Percentiles rank a stretch among this genome's conserved stretches.
Evolutionary conservation across 1,140 invertebrate genomes (phyloP).

Genomic region (Drosophila pectinifera): DNA sequence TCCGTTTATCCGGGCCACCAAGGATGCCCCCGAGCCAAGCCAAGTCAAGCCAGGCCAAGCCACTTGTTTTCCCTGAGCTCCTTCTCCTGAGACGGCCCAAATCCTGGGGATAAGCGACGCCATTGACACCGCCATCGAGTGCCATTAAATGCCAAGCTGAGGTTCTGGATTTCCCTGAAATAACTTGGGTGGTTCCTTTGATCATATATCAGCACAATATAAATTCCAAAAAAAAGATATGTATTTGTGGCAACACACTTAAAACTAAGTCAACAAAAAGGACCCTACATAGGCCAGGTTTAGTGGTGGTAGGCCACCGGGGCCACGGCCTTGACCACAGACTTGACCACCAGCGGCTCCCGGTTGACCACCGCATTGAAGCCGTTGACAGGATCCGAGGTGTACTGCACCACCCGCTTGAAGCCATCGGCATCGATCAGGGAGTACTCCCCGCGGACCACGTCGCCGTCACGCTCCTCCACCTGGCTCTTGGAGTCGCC

Average conservation of each 20-base stretch:
- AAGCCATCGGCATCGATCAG: constrained; percentile 74
- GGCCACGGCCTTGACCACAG: constrained; percentile 41
- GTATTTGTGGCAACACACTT: constrained; percentile 3
- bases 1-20: constrained; percentile 5
- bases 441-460: constrained; percentile 82
- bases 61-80: constrained; percentile 13
- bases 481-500: constrained; percentile 87
- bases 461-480: constrained; percentile 87
- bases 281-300: not conserved
- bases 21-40: not conserved
- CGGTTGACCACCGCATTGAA: constrained; percentile 83
- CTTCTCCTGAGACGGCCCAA: not conserved
- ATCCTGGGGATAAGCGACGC: constrained; percentile 1
- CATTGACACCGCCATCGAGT: constrained; percentile 1
- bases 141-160: not conserved
- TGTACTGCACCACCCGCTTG: constrained; percentile 79
- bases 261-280: constrained; percentile 36
- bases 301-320: constrained; percentile 56
- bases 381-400: constrained; percentile 75
- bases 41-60: not conserved
- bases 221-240: not conserved
- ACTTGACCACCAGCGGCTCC: constrained; percentile 77
- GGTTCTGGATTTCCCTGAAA: not conserved
- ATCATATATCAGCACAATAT: no score
- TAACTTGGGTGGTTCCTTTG: not conserved